Base-by-base conservation (phyloP, 2,888 invertebrate species). In the Anaspis maculata region DNA sequence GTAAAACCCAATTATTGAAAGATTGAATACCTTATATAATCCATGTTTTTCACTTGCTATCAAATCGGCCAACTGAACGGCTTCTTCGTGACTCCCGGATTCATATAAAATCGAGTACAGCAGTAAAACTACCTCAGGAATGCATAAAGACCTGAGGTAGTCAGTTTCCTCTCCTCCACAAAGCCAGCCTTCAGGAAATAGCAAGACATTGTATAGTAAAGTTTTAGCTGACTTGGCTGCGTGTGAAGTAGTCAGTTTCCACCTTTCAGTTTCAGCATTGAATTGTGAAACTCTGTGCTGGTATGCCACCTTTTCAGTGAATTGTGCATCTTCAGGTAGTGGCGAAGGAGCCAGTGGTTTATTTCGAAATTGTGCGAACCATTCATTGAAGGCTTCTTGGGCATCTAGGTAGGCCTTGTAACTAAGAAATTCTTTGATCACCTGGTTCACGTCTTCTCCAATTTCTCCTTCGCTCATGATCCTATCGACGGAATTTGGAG, bases 131-230 rank as follows among this genome's bases (percentile, higher is more conserved):
- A 89, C 61, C 70, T 91, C 84, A 1, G 94, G 94, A 51, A 95
- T 78, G 53, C 87, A 90, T 12, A 84, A 71, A 41, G 81, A 76
- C 28, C 91, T 75, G 25, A 95, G 68, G 46, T 82, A 70, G 21
- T 69, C 65, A 6, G 61, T 60, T 38, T 70, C 71, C 31, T 70
- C 68, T 11, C 70, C 64, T 59, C 91, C 91, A 25, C 78, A 74
- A 37, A 95, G 72, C 94, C 94, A 95, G 3, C 94, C 84, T 49
- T 88, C 84, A 2, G 91, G 88, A 59, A 95, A 94, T 6, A 89
- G 62, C 21, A 95, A 61, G 1, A 94, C 83, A 64, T 92, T 91
- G 63, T 84, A 89, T 4, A 95, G 69, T 30, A 83, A 71, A 40
- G 79, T 80, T 49, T 83, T 83, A 0, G 88, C 83, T 34, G 77